phyloP scores from a whole-genome alignment of 2,797 vertebrate species.

The Hydrolagus colliei region DNA sequence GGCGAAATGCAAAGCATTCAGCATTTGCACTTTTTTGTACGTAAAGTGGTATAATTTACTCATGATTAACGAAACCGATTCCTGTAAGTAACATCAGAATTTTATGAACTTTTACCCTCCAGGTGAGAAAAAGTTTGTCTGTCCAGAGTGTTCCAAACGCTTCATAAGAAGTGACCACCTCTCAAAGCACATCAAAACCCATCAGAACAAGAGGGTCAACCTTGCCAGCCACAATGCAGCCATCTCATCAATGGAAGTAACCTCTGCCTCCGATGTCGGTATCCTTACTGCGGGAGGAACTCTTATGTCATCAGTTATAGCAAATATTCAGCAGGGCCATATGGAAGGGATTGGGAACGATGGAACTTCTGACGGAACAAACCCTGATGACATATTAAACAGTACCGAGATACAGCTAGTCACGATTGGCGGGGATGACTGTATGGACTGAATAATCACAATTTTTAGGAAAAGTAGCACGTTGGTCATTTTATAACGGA shows the following conservation, averaged over 20 bases:
- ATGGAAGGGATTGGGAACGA: slow-evolving; percentile 85
- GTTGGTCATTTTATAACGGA: slow-evolving; percentile 80
- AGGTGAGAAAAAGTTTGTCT: slow-evolving; percentile 99
- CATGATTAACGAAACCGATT: no score
- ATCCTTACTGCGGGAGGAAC: slow-evolving; percentile 89
- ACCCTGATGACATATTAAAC: slow-evolving; percentile 89
- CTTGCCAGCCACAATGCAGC: slow-evolving; percentile 70
- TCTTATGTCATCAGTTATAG: slow-evolving; percentile 85
- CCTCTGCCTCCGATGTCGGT: slow-evolving; percentile 81
- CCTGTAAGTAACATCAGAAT: no score
- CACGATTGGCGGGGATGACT: slow-evolving; percentile 89
- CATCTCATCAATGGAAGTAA: slow-evolving; percentile 79
- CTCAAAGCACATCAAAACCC: slow-evolving; percentile 99
- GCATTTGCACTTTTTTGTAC: no score
- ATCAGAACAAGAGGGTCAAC: slow-evolving; percentile 97
- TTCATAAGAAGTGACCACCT: slow-evolving; percentile 99
- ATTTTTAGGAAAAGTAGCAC: slow-evolving; percentile 52
- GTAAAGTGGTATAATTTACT: no score
- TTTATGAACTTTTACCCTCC: slow-evolving; percentile 32
- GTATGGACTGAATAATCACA: slow-evolving; percentile 78
- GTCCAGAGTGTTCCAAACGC: slow-evolving; percentile 95
- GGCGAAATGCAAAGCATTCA: no score
- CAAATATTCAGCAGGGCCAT: slow-evolving; percentile 92
- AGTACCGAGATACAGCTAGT: slow-evolving; percentile 97
- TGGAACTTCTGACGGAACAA: slow-evolving; percentile 68